Evolutionary conservation across 2,113 vertebrate genomes (phyloP), one percentile per base, ranked within the genome.

Genomic region (Mirza zaza): DNA sequence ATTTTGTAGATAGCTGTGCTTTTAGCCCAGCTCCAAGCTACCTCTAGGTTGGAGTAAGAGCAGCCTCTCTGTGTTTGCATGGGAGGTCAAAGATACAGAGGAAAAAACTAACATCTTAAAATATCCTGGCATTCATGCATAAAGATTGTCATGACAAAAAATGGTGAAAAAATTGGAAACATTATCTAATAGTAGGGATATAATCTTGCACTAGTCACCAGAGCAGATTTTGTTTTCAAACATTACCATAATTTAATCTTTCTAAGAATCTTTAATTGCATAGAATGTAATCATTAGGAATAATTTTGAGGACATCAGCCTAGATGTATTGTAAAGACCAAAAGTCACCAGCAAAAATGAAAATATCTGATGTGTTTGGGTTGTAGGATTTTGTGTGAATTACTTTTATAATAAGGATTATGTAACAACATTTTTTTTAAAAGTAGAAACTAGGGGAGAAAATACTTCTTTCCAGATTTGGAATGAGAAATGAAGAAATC

Each of bases 401-500:
- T 93, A 70, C 90, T 95, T 95, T 92, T 75, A 29, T 85, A 94
- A 65, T 70, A 83, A 95, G 4, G 50, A 85, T 86, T 92, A 90
- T 92, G 25, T 87, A 84, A 94, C 13, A 57, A 84, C 39, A 75
- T 95, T 87, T 29, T 52, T 52, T 52, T 48, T 48, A 61, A 20
- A 95, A 95, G 91, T 42, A 63, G 57, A 86, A 91, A 90, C 83
- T 77, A 67, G 52, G 77, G 13, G 9, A 88, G 52, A 90, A 98
- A 98, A 97, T 75, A 97, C 48, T 91, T 89, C 45, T 91, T 93
- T 90, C 79, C 39, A 94, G 52, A 79, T 97, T 48, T 0, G 0
- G 82, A 97, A 87, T 79, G 34, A 95, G 77, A 93, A 92, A 86
- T 91, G 55, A 97, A 98, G 90, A 96, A 95, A 90, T 94, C 52